Conservation (phyloP, 2,113 vertebrate genomes). For the Rostratula benghalensis region DNA sequence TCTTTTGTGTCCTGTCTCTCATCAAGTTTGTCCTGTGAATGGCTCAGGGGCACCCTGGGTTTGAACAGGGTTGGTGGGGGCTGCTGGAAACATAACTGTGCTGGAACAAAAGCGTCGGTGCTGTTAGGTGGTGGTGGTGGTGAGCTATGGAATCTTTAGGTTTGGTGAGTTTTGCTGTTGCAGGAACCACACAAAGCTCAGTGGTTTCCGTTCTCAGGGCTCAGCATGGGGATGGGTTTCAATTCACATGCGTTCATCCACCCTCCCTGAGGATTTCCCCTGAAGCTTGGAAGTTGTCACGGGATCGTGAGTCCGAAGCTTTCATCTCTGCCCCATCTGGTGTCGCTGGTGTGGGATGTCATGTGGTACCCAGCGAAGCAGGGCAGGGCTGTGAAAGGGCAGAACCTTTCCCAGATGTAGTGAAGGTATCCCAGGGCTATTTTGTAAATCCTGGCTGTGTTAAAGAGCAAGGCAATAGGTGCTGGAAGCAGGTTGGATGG, state of each 20-base stretch:
- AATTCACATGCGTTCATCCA: background rate
- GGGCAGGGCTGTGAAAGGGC: background rate
- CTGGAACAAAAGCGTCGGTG: rapidly evolving
- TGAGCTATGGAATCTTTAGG: background rate
- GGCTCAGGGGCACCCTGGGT: background rate
- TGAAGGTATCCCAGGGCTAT: background rate
- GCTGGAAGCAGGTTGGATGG: background rate
- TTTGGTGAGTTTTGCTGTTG: background rate
- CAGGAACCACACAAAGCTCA: background rate
- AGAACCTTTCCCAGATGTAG: background rate
- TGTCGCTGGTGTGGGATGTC: background rate
- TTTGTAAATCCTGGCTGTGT: background rate
- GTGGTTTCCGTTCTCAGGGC: conserved; percentile 5
- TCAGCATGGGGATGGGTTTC: background rate
- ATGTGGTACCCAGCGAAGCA: background rate
- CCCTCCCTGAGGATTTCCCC: background rate
- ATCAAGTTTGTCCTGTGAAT: background rate
- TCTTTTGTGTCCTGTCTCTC: background rate
- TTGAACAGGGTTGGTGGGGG: rapidly evolving
- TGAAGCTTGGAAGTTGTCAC: background rate
- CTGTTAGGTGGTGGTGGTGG: background rate
- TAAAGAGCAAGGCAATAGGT: background rate
- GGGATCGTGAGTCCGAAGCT: background rate
- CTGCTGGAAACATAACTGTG: background rate
- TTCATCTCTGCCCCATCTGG: background rate